These are phyloP conservation scores for Psittacula cyanocephala DNA, from an alignment of 2,113 vertebrate genomes.

Conservation along the genomic window DNA sequence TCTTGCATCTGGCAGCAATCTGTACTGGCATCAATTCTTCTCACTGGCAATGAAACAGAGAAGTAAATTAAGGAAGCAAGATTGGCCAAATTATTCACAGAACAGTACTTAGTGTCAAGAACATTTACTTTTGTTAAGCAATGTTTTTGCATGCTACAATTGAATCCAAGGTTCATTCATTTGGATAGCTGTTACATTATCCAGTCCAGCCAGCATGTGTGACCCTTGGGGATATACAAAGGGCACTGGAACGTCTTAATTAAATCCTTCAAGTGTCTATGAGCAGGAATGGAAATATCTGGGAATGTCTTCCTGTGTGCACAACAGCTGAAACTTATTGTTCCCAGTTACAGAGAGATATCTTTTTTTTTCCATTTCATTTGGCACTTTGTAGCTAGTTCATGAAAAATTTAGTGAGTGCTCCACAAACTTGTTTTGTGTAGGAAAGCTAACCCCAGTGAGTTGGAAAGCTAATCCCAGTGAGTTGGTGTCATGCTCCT, in stretches of 20 bases:
- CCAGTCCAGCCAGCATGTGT: neutral
- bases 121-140: slow-evolving; percentile 56
- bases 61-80: slow-evolving; percentile 42
- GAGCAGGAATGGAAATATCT: slow-evolving; percentile 32
- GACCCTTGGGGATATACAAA: slow-evolving; percentile 7
- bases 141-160: neutral
- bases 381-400: neutral
- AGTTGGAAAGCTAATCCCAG: neutral
- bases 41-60: slow-evolving; percentile 47
- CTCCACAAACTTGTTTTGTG: neutral
- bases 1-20: slow-evolving; percentile 51
- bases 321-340: neutral
- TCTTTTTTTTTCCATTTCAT: neutral
- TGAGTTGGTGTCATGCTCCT: neutral
- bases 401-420: neutral
- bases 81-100: slow-evolving; percentile 45
- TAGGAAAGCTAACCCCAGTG: neutral
- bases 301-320: neutral
- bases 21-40: slow-evolving; percentile 38
- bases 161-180: slow-evolving; percentile 29
- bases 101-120: slow-evolving; percentile 53
- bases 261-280: slow-evolving; percentile 23
- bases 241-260: neutral
- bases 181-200: neutral
- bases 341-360: neutral